Percentiles rank a stretch among this genome's conserved stretches.
Conservation (phyloP, 2,888 invertebrate genomes). For the Diarsia brunnea region DNA sequence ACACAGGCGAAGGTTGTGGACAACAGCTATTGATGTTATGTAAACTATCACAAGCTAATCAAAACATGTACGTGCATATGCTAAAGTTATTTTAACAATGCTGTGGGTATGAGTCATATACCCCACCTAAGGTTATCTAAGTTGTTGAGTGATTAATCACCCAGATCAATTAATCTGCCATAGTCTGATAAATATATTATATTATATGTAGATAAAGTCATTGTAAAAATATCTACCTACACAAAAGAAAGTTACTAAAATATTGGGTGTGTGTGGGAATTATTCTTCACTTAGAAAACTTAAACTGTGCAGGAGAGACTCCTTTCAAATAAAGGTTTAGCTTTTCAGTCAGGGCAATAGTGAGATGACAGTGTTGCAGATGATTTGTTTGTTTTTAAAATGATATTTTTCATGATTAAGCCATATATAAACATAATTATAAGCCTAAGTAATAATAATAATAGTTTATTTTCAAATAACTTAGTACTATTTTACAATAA, state of each 20-base stretch:
- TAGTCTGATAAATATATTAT: constrained; percentile 19
- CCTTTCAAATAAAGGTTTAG: neutral
- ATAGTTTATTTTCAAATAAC: no score
- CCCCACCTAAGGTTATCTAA: constrained; percentile 15
- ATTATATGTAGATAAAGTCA: neutral
- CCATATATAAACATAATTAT: no score
- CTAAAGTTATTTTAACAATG: neutral
- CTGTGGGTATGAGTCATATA: constrained; percentile 22
- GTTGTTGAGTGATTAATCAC: constrained; percentile 20
- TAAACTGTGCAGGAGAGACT: neutral
- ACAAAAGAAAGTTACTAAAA: neutral
- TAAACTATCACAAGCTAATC: constrained; percentile 12
- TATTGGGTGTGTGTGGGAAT: neutral
- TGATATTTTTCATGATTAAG: neutral
- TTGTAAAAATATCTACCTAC: neutral
- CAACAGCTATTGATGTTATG: neutral
- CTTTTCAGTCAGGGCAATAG: neutral
- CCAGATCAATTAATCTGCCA: constrained; percentile 27
- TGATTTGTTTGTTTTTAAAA: neutral
- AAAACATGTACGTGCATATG: neutral
- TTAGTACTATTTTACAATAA: no score
- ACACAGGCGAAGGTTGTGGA: no score
- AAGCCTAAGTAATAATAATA: neutral
- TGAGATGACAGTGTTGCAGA: neutral
- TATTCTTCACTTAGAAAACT: neutral